phyloP scores from a whole-genome alignment of 2,797 vertebrate species.

The Tenualosa thibaudeaui region DNA sequence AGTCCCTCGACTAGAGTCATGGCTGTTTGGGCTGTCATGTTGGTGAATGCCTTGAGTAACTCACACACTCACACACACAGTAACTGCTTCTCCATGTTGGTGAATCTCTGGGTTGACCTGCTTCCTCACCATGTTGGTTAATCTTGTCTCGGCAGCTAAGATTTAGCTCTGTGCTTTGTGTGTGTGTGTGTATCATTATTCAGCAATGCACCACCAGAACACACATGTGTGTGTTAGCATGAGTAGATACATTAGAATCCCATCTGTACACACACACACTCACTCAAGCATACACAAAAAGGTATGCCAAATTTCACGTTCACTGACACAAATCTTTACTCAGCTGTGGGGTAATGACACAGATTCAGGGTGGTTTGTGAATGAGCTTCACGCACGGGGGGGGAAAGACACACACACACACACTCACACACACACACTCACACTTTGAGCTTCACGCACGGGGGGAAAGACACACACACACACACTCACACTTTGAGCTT shows the following conservation, averaged over 20 bases:
- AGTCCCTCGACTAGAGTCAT: not conserved
- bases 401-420: no score
- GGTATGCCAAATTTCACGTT: not conserved
- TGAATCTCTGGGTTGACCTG: not conserved
- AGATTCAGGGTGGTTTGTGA: not conserved
- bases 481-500: not conserved
- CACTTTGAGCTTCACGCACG: not conserved
- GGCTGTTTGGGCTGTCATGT: no score
- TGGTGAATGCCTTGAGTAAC: no score
- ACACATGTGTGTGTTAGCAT: not conserved
- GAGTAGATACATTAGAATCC: not conserved
- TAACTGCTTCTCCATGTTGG: no score
- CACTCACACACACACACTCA: no score
- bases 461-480: no score
- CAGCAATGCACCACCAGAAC: not conserved
- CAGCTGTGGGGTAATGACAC: not conserved
- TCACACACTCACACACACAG: not conserved
- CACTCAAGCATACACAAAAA: not conserved
- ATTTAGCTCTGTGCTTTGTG: not conserved
- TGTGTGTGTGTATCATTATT: not conserved
- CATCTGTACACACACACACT: not conserved
- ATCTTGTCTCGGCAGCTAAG: no score
- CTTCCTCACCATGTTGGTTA: no score
- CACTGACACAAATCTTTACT: constrained; percentile 16
- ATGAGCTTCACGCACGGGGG: not conserved